Evolutionary conservation across 2,113 vertebrate genomes (phyloP), one percentile per base, ranked within the genome.

Genomic region (Paramormyrops kingsleyae): DNA sequence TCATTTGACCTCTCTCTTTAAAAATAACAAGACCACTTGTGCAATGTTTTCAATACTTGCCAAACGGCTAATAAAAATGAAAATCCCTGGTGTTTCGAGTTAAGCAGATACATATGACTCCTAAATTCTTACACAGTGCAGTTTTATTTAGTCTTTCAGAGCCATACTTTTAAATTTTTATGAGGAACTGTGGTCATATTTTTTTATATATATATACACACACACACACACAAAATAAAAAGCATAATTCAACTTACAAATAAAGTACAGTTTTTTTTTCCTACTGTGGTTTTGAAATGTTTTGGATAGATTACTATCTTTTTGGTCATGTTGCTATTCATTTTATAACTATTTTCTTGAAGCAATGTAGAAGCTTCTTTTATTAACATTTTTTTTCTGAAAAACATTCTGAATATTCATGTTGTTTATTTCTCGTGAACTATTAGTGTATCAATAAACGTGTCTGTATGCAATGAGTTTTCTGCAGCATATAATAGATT

Each of bases 51-150:
- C 83, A 84, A 50, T 74, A 35, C 39, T 44, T 89, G 62, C 88
- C 83, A 89, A 80, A 91, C 19, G 17, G n/a, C 35, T 86, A 86
- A 89, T 49, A 89, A 86, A 89, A 89, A 87, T 10, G n/a, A 44
- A 56, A 85, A n/a, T 49, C 52, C 89, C 83, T 27, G 50, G 44
- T 66, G 83, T 49, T 46, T 85, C 17, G 17, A 90, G 49, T 87
- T 87, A 87, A 87, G 35, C 17, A 70, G 53, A 66, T 44, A 66
- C 53, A 86, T 19, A 74, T 35, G 89, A 50, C 70, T 83, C 2
- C 17, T 84, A 84, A 47, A 84, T 47, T 87, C 27, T 53, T 39
- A 19, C 31, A 39, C 17, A 52, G 12, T 52, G 47, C 19, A 87
- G 49, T 52, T 47, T 50, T 87, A 87, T 53, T 52, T 27, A 24